Evolutionary conservation across 1,140 invertebrate species (phyloP), one percentile per base, ranked within the genome.

Genomic region (Rhagoletis zephyria): DNA sequence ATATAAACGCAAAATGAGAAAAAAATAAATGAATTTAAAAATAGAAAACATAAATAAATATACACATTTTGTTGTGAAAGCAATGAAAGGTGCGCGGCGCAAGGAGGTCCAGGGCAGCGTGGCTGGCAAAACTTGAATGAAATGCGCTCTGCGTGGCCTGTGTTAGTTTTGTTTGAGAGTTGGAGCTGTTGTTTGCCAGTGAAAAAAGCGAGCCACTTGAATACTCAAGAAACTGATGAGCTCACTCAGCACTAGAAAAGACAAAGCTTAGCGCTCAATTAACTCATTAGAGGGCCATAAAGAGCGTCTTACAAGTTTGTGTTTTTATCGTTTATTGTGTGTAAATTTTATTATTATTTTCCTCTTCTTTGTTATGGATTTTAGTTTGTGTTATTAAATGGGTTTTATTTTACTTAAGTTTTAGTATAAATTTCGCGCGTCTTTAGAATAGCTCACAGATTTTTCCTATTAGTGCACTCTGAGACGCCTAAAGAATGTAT

Each of bases 31-130:
- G 6, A 81, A 56, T 9, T 81, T 81, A 81, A 81, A 81, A 81
- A 81, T 81, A 81, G 74, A 81, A 81, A 81, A 81, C 19, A 81
- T 56, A 81, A 81, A 81, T 81, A 81, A 81, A 81, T 81, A 6
- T 30, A 81, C 48, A n/a, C 51, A 56, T 81, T 81, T 81, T n/a
- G 9, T 81, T 81, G 74, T 81, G 74, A 81, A 81, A 81, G 74
- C 48, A 16, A n/a, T 16, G 45, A 6, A 10, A 14, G 3, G 40
- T 7, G 65, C 65, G 65, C 19, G 19, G 7, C 42, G 65, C 10
- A 10, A 1, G 12, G 70, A 10, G 42, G 4, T 74, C 45, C 16
- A 10, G 3, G 45, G 14, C 12, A 42, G 45, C 12, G 67, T 45
- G 67, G 7, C 12, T 56, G 30, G 48, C 48, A 56, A 81, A 81